A percentile compares a stretch with the other conserved stretches of the same genome.
Conservation (phyloP, 2,113 vertebrate genomes). For the Megaceryle maxima region DNA sequence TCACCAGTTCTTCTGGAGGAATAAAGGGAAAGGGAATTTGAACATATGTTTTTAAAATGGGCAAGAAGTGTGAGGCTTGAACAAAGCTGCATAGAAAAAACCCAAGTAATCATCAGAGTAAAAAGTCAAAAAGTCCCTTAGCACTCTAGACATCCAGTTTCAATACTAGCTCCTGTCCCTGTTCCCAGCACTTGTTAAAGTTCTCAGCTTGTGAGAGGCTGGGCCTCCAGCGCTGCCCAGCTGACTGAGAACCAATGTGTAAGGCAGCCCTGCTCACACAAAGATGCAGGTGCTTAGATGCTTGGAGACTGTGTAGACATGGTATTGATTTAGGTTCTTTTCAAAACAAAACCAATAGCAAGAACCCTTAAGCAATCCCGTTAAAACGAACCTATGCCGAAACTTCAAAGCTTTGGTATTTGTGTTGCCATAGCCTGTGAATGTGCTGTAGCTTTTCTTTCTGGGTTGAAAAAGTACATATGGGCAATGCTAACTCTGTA, state of each 20-base stretch:
- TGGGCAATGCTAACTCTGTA: neutral
- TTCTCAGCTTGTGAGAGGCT: neutral
- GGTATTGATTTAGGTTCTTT: neutral
- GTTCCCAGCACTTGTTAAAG: neutral
- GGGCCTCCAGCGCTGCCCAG: neutral
- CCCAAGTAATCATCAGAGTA: neutral
- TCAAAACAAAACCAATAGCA: neutral
- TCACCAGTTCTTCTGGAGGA: neutral
- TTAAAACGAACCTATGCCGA: neutral
- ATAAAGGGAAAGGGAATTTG: neutral
- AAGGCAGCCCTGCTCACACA: neutral
- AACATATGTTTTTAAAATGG: neutral
- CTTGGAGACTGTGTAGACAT: neutral
- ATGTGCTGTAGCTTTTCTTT: neutral
- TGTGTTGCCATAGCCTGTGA: rapidly evolving
- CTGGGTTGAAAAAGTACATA: neutral
- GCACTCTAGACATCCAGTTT: neutral
- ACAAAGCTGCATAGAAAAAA: neutral
- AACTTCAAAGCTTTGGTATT: neutral
- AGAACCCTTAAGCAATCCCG: neutral
- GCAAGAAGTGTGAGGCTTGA: neutral
- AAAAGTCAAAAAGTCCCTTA: neutral
- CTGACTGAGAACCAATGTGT: neutral
- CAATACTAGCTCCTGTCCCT: neutral
- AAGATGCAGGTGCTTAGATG: neutral